These are phyloP conservation scores for Acrobasis repandana DNA, from an alignment of 2,888 invertebrate species.

Conservation along the genomic window DNA sequence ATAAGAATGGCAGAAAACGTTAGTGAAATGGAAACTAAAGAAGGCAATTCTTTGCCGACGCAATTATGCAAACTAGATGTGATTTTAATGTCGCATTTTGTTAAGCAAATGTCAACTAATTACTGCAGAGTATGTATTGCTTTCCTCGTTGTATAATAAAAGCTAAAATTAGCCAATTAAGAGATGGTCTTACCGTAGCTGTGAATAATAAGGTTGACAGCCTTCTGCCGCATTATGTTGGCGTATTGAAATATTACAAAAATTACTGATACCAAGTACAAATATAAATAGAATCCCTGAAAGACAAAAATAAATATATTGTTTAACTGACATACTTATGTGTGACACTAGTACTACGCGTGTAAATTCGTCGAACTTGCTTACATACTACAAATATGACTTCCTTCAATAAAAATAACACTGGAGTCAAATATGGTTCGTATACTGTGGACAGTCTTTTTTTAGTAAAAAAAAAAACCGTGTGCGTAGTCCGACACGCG, in stretches of 20 bases:
- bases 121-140: conserved; percentile 47
- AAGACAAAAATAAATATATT: conserved; percentile 36
- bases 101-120: conserved; percentile 76
- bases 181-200: conserved; percentile 62
- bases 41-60: conserved; percentile 69
- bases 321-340: too few relatives aligned
- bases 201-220: conserved; percentile 84
- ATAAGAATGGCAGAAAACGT: conserved; percentile 62
- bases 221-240: conserved; percentile 85
- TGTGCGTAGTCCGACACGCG: too few relatives aligned
- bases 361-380: too few relatives aligned
- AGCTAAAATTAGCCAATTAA: conserved; percentile 19
- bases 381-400: too few relatives aligned
- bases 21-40: conserved; percentile 72
- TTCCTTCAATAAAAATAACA: too few relatives aligned
- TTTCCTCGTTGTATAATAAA: conserved; percentile 33
- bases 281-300: conserved; percentile 92
- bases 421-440: too few relatives aligned
- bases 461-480: too few relatives aligned
- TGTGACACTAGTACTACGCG: too few relatives aligned
- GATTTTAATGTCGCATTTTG: conserved; percentile 82
- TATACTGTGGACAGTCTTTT: too few relatives aligned
- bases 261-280: conserved; percentile 89
- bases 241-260: conserved; percentile 90
- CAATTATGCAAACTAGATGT: conserved; percentile 80